Evolutionary conservation across 2,888 invertebrate species (phyloP), one percentile per base, ranked within the genome.

Genomic region (Petrolisthes cinctipes): DNA sequence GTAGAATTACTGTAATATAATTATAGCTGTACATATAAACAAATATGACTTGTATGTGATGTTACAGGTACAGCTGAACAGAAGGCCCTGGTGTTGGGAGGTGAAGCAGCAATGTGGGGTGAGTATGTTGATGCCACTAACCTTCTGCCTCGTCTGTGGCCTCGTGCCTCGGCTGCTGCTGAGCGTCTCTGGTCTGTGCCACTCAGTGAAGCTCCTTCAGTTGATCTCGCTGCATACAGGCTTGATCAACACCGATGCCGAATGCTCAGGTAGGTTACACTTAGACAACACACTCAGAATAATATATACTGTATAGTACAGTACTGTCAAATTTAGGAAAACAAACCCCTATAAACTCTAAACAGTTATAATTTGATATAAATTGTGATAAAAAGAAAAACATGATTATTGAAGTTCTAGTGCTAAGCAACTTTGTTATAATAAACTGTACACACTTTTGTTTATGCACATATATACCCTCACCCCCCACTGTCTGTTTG

Each of bases 81-180:
- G 91, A 95, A 95, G 91, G 92, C 94, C 1, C 93, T 95, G 84
- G 95, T 98, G 57, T 93, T 97, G 17, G 98, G 98, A 0, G 98
- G 98, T 0, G 98, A 98, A 92, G 97, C 97, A 0, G 97, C 97
- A 91, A 96, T 98, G 95, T 98, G 98, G 98, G 95, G 95, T 2
- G 98, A 98, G 93, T 95, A 95, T 91, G 96, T 97, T 0, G 96
- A 98, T 92, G 94, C 93, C 73, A 94, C 94, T 37, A 95, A 95
- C 91, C 92, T 95, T 23, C 93, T 94, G 89, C 93, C 94, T 1
- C 92, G 94, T 86, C 94, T 97, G 11, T 98, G 97, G 96, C 98
- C 98, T 0, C 94, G 97, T 91, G 96, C 96, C 0, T 95, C 96
- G 88, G 97, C 97, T 0, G 95, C 95, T 0, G 98, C 97, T 0